phyloP scores from a whole-genome alignment of 1,140 invertebrate genomes.

The Euwallacea fornicatus region DNA sequence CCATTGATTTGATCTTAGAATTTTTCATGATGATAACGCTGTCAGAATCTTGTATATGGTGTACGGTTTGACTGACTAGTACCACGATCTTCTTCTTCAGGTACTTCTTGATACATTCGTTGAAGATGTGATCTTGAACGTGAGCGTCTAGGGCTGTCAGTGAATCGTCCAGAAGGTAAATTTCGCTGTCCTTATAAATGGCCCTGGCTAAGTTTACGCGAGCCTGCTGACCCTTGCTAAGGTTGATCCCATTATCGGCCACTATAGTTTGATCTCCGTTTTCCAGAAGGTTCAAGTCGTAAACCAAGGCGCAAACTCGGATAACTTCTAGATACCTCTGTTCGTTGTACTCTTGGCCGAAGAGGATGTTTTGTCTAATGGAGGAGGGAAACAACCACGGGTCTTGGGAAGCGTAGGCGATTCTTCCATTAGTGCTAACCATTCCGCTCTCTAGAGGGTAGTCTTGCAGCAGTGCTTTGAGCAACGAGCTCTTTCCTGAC shows the following conservation, averaged over 20 bases:
- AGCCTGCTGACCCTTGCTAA: slow-evolving; percentile 87
- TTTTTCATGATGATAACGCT: slow-evolving; percentile 63
- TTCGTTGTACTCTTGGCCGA: slow-evolving; percentile 55
- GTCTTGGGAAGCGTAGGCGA: slow-evolving; percentile 80
- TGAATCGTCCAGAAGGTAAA: slow-evolving; percentile 83
- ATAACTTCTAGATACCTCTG: slow-evolving; percentile 55
- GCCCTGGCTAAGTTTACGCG: slow-evolving; percentile 85
- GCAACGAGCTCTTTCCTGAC: slow-evolving; percentile 75
- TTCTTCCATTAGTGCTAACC: slow-evolving; percentile 64
- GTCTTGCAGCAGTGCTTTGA: slow-evolving; percentile 73
- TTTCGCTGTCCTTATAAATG: slow-evolving; percentile 75
- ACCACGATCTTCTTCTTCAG: slow-evolving; percentile 72
- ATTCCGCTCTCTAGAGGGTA: slow-evolving; percentile 64
- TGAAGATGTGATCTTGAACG: slow-evolving; percentile 80
- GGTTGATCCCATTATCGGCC: slow-evolving; percentile 75
- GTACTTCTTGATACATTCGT: slow-evolving; percentile 69
- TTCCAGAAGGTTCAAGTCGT: slow-evolving; percentile 70
- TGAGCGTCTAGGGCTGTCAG: slow-evolving; percentile 76
- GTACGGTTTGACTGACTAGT: slow-evolving; percentile 79
- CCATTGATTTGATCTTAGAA: slow-evolving; percentile 50
- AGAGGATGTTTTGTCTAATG: slow-evolving; percentile 66
- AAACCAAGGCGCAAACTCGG: slow-evolving; percentile 59
- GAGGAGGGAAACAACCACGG: slow-evolving; percentile 73
- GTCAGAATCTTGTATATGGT: slow-evolving; percentile 78
- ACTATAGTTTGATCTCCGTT: slow-evolving; percentile 78